These are phyloP conservation scores for Anguilla obscura DNA, from an alignment of 2,797 vertebrate genomes.

Conservation along the genomic window DNA sequence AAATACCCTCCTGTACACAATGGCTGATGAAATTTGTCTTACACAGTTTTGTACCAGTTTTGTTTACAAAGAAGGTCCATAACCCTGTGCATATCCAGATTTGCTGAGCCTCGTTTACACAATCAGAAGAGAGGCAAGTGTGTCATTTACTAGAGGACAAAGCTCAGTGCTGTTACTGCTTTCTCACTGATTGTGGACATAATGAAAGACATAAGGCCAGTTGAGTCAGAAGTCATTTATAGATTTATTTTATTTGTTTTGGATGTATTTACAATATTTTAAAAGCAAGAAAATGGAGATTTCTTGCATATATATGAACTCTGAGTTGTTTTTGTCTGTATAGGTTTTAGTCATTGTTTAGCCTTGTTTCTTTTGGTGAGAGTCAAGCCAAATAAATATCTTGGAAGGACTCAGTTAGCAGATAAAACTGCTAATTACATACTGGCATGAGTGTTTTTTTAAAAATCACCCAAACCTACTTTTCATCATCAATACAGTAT, in stretches of 20 bases:
- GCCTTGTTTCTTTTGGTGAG: not conserved
- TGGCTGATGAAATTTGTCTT: too few species aligned
- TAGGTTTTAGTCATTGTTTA: not conserved
- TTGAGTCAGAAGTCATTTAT: conserved; percentile 2
- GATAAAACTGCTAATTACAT: not conserved
- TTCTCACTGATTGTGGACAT: not conserved
- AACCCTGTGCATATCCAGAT: not conserved
- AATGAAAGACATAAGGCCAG: not conserved
- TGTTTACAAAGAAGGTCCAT: not conserved
- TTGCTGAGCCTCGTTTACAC: not conserved
- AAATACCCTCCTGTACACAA: too few species aligned
- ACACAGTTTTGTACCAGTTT: too few species aligned
- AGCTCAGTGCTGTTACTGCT: not conserved
- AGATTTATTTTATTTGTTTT: conserved; percentile 8
- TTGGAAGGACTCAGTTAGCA: not conserved
- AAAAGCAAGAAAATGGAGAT: not conserved
- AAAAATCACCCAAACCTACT: not conserved
- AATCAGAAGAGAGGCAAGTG: not conserved
- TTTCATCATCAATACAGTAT: not conserved
- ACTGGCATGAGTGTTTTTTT: not conserved
- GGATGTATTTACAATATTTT: not conserved
- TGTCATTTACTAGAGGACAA: not conserved
- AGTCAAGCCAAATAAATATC: not conserved
- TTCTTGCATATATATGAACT: not conserved
- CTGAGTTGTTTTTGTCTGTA: not conserved